Conservation (phyloP, 2,797 vertebrate genomes). For the Myripristis murdjan region DNA sequence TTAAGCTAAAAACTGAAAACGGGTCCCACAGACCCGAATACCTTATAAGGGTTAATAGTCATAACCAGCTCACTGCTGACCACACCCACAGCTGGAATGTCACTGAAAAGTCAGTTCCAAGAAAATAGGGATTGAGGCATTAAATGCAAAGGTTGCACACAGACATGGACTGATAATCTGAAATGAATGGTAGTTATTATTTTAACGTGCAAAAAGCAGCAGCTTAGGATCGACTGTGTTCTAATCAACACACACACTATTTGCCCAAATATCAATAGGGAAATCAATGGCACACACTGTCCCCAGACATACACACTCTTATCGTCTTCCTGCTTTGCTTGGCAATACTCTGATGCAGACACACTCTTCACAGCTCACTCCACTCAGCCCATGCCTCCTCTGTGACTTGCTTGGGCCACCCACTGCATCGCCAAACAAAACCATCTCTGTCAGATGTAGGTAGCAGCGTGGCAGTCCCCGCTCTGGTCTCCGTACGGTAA, state of each 20-base stretch:
- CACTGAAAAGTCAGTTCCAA: no score
- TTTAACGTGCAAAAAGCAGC: neutral
- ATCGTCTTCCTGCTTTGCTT: constrained; percentile 54
- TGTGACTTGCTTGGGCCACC: constrained; percentile 61
- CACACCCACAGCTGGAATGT: no score
- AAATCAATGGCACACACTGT: constrained; percentile 11
- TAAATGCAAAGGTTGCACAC: no score
- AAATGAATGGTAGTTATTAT: no score
- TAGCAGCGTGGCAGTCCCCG: constrained; percentile 50
- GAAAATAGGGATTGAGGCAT: no score
- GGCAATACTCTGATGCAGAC: constrained; percentile 25
- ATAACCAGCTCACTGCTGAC: no score
- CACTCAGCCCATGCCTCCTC: neutral
- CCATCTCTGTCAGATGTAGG: constrained; percentile 58
- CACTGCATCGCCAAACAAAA: constrained; percentile 61
- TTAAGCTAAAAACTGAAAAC: no score
- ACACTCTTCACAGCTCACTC: constrained; percentile 35
- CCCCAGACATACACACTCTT: constrained; percentile 24
- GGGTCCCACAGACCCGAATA: no score
- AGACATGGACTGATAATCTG: neutral
- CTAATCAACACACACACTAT: constrained; percentile 9
- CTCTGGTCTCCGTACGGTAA: constrained; percentile 23
- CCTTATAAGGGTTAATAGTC: no score
- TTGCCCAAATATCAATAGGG: constrained; percentile 8
- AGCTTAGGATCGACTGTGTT: neutral